These are phyloP conservation scores for Drosophila kokeensis DNA, from an alignment of 2,888 invertebrate genomes.

Conservation along the genomic window DNA sequence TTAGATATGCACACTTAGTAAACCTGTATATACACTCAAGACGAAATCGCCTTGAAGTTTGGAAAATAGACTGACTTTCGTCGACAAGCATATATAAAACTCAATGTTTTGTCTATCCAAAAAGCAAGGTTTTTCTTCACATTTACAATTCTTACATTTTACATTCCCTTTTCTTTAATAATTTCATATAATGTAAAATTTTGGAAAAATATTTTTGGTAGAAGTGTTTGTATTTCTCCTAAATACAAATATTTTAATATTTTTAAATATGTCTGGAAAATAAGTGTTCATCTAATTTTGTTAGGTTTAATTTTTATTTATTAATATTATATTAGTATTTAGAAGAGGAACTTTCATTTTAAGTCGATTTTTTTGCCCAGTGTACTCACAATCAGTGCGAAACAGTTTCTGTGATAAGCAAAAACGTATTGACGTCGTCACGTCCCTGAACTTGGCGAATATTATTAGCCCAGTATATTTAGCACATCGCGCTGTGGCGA, in stretches of 20 bases:
- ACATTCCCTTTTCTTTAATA: not conserved
- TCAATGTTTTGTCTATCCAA: not conserved
- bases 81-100: not conserved
- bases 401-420: slow-evolving; percentile 46
- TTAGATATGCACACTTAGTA: not conserved
- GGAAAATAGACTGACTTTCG: not conserved
- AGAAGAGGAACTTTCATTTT: not conserved
- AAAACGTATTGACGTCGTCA: slow-evolving; percentile 26
- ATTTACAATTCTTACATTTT: not conserved
- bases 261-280: not conserved
- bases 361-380: not conserved
- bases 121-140: no score
- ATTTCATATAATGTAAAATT: not conserved
- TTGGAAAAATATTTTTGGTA: not conserved
- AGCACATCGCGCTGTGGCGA: not conserved
- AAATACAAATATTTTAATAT: not conserved
- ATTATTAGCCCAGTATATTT: slow-evolving; percentile 19
- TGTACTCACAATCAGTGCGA: slow-evolving; percentile 12
- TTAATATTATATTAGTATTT: not conserved
- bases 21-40: not conserved
- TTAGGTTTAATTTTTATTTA: not conserved
- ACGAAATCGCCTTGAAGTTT: not conserved
- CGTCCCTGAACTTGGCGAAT: slow-evolving; percentile 82
- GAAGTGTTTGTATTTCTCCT: not conserved
- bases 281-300: not conserved